Evolutionary conservation across 2,797 vertebrate genomes (phyloP).

Genomic region (Otolemur crassicaudatus): DNA sequence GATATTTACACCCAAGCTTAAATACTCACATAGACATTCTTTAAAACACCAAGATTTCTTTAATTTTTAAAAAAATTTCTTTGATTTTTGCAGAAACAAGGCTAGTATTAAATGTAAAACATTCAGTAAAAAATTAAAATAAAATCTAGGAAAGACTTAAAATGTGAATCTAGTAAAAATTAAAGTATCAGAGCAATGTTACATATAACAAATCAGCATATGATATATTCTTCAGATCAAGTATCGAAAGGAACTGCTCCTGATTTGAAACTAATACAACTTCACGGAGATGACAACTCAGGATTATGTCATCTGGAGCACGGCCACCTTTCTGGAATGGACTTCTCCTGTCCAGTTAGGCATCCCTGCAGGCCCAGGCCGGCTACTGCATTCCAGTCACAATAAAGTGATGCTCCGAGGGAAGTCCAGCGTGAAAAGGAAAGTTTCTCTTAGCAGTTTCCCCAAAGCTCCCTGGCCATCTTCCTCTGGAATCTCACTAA

Average conservation of each 20-base stretch:
- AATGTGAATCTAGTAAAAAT: not conserved
- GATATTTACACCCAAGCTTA: not conserved
- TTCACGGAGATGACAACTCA: not conserved
- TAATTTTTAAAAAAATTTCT: not conserved
- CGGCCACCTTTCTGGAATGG: not conserved
- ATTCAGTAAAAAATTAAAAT: not conserved
- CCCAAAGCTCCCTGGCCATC: not conserved
- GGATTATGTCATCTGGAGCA: not conserved
- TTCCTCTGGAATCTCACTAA: not conserved
- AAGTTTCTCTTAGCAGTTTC: not conserved
- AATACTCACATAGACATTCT: not conserved
- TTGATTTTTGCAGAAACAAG: conserved; percentile 15
- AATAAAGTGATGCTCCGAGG: not conserved
- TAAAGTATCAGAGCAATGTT: not conserved
- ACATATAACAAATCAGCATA: not conserved
- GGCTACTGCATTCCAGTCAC: not conserved
- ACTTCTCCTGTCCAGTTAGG: not conserved
- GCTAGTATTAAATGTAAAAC: not conserved
- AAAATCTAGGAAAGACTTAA: not conserved
- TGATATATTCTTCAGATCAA: not conserved
- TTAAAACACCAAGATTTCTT: not conserved
- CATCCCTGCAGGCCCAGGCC: too few species aligned
- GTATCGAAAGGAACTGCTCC: not conserved
- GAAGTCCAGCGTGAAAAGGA: not conserved
- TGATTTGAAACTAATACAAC: not conserved